phyloP scores from a whole-genome alignment of 1,140 invertebrate genomes.

The Lanistes nyassanus region DNA sequence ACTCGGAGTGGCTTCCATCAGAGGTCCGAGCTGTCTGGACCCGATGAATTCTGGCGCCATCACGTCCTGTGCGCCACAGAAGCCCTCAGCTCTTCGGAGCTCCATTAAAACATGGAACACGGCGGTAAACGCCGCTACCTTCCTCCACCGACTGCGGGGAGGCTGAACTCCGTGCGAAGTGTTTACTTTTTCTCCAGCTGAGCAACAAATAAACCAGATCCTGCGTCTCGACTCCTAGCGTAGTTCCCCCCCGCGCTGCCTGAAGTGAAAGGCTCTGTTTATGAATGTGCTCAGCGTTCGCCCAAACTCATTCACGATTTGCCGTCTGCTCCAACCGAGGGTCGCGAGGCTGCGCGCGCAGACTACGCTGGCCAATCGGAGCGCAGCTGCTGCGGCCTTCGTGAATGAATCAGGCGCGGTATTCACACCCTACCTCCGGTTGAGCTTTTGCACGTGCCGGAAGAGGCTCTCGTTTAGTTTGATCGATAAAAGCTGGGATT shows the following conservation, averaged over 20 bases:
- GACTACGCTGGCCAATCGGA: conserved; percentile 15
- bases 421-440: conserved; percentile 19
- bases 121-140: not conserved
- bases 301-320: conserved; percentile 25
- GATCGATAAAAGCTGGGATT: not conserved
- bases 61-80: not conserved
- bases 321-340: conserved; percentile 14
- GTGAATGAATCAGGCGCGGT: conserved; percentile 11
- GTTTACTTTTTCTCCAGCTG: not conserved
- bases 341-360: conserved; percentile 17
- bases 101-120: not conserved
- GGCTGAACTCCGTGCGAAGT: not conserved
- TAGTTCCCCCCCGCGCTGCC: not conserved
- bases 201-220: not conserved
- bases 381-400: not conserved
- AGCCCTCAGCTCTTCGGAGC: not conserved
- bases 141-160: not conserved
- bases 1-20: conserved; percentile 17
- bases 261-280: not conserved
- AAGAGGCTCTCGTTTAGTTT: no score
- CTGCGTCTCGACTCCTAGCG: not conserved
- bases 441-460: conserved; percentile 9
- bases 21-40: conserved; percentile 14
- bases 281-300: conserved; percentile 23
- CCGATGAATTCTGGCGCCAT: conserved; percentile 22